Base-by-base conservation (phyloP, 2,113 vertebrate genomes). In the Carettochelys insculpta region DNA sequence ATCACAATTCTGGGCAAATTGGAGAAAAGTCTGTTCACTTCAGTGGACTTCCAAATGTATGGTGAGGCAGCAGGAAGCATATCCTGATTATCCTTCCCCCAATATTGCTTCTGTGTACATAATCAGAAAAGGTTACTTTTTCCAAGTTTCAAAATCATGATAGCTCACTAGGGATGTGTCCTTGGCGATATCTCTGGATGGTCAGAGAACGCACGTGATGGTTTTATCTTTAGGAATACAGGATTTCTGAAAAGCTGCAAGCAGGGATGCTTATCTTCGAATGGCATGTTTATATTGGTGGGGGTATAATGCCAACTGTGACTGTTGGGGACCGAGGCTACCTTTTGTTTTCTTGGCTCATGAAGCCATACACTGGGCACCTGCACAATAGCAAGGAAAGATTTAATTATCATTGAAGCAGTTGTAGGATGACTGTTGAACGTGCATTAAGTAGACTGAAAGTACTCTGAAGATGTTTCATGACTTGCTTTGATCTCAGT, bases 391-490 rank as follows among this genome's bases (percentile, higher is more conserved):
- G 29, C 9, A 8, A n/a, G 84, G 56, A 61, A 82, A 88, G 83
- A 89, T 27, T 86, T 56, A 65, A 90, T 27, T 38, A 3, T 14
- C 52, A 61, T n/a, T 51, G 3, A 7, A 19, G 31, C 3, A 43
- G 47, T 47, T 71, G n/a, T 25, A 48, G 50, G 20, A 41, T 71
- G n/a, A 71, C n/a, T 2, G 14, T 34, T 61, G 31, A 61, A 61
- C 34, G 56, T 61, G 56, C 29, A 31, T 61, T 61, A 71, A 84
- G 86, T 77, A 75, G 76, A 61, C 53, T 1, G 43, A 47, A 53
- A 58, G 25, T 82, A 71, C 8, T 20, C 90, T 92, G 83, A 68
- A 92, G 89, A 79, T 14, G 47, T 76, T 61, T n/a, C 89, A 8
- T 58, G 27, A 14, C 6, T 86, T 91, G 86, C 0, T n/a, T 71